Conservation (phyloP, 1,140 invertebrate genomes). For the Pararge aegeria region DNA sequence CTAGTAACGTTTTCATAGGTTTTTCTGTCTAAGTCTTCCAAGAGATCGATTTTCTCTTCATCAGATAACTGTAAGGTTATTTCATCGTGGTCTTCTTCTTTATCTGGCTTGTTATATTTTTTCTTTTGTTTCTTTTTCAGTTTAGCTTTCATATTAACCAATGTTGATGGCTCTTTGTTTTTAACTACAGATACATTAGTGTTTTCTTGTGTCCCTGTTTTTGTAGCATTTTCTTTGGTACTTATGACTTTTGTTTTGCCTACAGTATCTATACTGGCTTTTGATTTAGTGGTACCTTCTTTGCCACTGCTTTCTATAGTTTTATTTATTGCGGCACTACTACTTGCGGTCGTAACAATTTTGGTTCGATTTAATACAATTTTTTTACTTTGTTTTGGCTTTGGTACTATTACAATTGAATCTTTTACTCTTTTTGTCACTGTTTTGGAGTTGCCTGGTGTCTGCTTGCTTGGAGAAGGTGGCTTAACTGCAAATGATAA, state of each 20-base stretch:
- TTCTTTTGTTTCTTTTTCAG: constrained; percentile 52
- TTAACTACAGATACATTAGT: neutral
- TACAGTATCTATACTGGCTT: neutral
- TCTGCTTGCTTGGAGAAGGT: constrained; percentile 11
- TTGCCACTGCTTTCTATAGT: neutral
- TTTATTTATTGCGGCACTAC: constrained; percentile 11
- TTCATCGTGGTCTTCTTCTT: constrained; percentile 70
- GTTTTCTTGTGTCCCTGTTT: neutral
- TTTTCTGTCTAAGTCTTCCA: constrained; percentile 65
- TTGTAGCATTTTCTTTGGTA: neutral
- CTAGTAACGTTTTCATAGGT: constrained; percentile 43
- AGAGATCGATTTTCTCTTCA: constrained; percentile 75
- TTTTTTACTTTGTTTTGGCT: constrained; percentile 50
- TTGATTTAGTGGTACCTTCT: neutral
- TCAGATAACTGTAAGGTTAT: constrained; percentile 73
- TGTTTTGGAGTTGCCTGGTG: constrained; percentile 29
- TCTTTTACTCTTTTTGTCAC: constrained; percentile 58
- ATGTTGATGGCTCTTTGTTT: too few species aligned
- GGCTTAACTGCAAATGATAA: constrained; percentile 11
- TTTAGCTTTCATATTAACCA: constrained; percentile 42
- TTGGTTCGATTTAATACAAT: constrained; percentile 75
- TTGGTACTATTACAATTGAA: constrained; percentile 58
- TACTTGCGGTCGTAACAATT: constrained; percentile 14
- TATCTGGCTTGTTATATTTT: constrained; percentile 45
- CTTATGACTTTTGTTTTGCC: neutral